Evolutionary conservation across 92 coral and sea anemone genomes (phyloP), one percentile per base, ranked within the genome.

Genomic region (Porites lobata): DNA sequence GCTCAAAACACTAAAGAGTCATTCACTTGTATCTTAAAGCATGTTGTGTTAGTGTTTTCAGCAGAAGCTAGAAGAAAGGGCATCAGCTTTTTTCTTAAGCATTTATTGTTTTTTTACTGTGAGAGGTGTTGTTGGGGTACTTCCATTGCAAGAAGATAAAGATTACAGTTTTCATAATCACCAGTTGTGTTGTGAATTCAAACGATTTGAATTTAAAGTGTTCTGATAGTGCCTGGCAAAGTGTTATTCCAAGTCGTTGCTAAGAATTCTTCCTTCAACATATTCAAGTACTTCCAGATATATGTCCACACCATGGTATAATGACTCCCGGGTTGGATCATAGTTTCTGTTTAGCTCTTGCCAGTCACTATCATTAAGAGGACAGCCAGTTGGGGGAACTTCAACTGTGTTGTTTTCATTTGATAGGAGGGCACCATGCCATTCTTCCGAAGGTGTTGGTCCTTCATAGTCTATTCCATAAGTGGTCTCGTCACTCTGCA

Each of bases 381-480:
- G 76, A 70, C 76, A 70, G 76, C 51, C 7, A n/a, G 76, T 70
- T 24, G 76, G 76, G 24, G 76, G 76, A 70, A 70, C 76, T 70
- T 21, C 76, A 70, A 70, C 76, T 70, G 50, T 70, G 51, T 70
- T 70, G 76, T 20, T 70, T n/a, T 70, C 76, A 21, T 70, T 32
- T 70, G 38, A 22, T 26, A 50, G 76, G 51, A 70, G 76, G 38
- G 76, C 15, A 38, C 76, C 76, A 20, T 70, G 76, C 76, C 76
- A 70, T n/a, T 70, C 76, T n/a, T 70, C 50, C 15, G 76, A 70
- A 14, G 76, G 76, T 70, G 76, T 70, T 70, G 76, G 76, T 26
- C 76, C 76, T 70, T 70, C 76, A 70, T n/a, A 70, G 76, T 70
- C 76, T 14, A 70, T 50, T 70, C 76, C 76, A 70, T 70, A 70